These are phyloP conservation scores for Margaritifera margaritifera DNA, from an alignment of 2,888 invertebrate genomes.

Conservation along the genomic window DNA sequence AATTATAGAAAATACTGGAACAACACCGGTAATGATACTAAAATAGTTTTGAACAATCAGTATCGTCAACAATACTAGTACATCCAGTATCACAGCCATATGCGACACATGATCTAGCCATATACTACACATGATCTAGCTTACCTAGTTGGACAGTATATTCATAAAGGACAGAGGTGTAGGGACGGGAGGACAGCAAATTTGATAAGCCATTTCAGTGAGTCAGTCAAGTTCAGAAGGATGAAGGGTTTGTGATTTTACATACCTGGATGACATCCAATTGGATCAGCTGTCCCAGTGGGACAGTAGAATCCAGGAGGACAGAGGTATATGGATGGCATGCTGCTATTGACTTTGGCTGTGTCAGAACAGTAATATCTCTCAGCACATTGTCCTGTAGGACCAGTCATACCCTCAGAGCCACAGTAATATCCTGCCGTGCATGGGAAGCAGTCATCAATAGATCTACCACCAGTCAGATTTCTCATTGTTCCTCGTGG, in stretches of 20 bases:
- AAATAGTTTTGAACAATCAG: too few relatives aligned
- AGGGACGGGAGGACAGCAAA: too few relatives aligned
- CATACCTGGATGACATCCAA: constrained; percentile 55
- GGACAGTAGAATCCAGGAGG: constrained; percentile 62
- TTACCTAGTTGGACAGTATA: too few relatives aligned
- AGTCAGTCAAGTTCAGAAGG: too few relatives aligned
- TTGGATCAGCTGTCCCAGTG: constrained; percentile 46
- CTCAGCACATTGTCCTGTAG: constrained; percentile 52
- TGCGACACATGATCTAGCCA: too few relatives aligned
- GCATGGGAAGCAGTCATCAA: constrained; percentile 60
- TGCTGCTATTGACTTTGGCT: constrained; percentile 43
- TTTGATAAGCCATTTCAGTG: too few relatives aligned
- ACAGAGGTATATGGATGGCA: constrained; percentile 50
- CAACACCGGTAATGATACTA: too few relatives aligned
- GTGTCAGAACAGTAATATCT: constrained; percentile 62
- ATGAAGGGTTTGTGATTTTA: background rate
- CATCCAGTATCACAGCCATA: too few relatives aligned
- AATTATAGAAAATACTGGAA: too few relatives aligned
- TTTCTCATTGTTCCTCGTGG: constrained; percentile 59
- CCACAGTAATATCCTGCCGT: constrained; percentile 58
- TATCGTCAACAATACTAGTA: too few relatives aligned
- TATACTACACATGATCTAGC: too few relatives aligned
- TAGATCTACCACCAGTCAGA: constrained; percentile 47
- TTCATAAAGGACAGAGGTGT: too few relatives aligned
- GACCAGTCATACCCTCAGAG: constrained; percentile 35